These are phyloP conservation scores for Drosophila seclusa DNA, from an alignment of 2,888 invertebrate genomes.

Conservation along the genomic window DNA sequence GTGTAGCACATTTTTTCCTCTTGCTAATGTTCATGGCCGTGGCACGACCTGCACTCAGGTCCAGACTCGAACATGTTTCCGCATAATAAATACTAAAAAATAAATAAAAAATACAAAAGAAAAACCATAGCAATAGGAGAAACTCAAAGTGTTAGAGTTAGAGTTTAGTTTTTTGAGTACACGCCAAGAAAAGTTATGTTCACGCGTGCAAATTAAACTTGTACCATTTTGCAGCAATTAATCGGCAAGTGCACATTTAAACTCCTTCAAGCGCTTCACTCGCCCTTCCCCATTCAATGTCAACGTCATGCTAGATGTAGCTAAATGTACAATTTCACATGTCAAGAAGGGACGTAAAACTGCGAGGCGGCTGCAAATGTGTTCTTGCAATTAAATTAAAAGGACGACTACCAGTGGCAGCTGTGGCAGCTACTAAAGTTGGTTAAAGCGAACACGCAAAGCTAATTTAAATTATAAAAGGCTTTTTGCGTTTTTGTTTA, in stretches of 20 bases:
- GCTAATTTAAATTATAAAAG: not conserved
- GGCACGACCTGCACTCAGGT: constrained; percentile 25
- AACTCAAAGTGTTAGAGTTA: constrained; percentile 8
- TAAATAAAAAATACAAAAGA: not conserved
- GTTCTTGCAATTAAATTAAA: constrained; percentile 59
- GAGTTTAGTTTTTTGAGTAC: constrained; percentile 14
- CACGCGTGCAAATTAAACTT: constrained; percentile 17
- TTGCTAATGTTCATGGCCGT: constrained; percentile 38
- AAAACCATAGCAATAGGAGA: constrained; percentile 9
- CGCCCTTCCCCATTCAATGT: constrained; percentile 1
- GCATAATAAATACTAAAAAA: constrained; percentile 45
- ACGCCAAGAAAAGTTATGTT: constrained; percentile 2
- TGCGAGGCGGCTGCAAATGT: constrained; percentile 18
- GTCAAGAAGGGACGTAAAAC: constrained; percentile 9
- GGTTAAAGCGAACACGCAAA: not conserved
- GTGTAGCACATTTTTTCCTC: constrained; percentile 16
- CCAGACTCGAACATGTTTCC: constrained; percentile 12
- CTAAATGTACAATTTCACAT: constrained; percentile 38
- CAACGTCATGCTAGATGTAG: constrained; percentile 34
- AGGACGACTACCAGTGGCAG: constrained; percentile 13
- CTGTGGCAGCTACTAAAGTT: not conserved
- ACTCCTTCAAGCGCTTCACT: not conserved
- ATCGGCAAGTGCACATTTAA: constrained; percentile 54
- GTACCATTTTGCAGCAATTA: constrained; percentile 36
- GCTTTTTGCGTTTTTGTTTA: not conserved